A percentile compares a stretch with the other conserved stretches of the same genome.
These are phyloP conservation scores for Polypterus senegalus DNA, from an alignment of 2,113 vertebrate genomes.

Conservation along the genomic window DNA sequence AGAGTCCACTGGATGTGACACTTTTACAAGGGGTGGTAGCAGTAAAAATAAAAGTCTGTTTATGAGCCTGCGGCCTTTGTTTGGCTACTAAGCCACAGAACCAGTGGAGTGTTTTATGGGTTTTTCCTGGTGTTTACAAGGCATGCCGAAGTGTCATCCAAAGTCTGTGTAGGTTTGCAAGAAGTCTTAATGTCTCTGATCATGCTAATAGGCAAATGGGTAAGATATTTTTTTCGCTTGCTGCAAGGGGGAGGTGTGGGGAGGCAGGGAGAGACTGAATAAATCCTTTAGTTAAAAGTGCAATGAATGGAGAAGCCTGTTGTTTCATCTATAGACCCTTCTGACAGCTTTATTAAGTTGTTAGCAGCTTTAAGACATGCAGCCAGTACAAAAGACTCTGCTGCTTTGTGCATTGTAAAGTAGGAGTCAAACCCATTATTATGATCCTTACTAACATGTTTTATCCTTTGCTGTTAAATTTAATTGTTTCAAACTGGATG, in stretches of 20 bases:
- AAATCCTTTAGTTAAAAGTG: neutral
- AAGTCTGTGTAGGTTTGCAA: constrained; percentile 26
- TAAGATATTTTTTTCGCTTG: too few species aligned
- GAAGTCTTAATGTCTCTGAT: constrained; percentile 35
- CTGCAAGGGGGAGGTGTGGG: neutral
- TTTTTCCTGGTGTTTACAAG: constrained; percentile 47
- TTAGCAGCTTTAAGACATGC: too few species aligned
- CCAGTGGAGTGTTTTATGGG: constrained; percentile 67
- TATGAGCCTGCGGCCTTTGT: constrained; percentile 62
- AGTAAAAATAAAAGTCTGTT: constrained; percentile 61
- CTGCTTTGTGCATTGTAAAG: too few species aligned
- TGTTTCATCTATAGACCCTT: neutral
- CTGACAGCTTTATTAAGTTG: constrained; percentile 1
- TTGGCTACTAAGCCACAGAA: constrained; percentile 50
- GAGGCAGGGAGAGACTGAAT: neutral
- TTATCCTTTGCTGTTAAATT: too few species aligned
- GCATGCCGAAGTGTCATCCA: constrained; percentile 30
- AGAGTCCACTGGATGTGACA: constrained; percentile 36
- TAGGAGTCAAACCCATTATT: too few species aligned
- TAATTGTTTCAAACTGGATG: too few species aligned
- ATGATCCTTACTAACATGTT: too few species aligned
- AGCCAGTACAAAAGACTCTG: too few species aligned
- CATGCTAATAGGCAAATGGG: too few species aligned
- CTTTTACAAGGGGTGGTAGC: constrained; percentile 52
- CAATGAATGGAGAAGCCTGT: neutral